Evolutionary conservation across 1,140 invertebrate species (phyloP).

Genomic region (Heterodera carotae): DNA sequence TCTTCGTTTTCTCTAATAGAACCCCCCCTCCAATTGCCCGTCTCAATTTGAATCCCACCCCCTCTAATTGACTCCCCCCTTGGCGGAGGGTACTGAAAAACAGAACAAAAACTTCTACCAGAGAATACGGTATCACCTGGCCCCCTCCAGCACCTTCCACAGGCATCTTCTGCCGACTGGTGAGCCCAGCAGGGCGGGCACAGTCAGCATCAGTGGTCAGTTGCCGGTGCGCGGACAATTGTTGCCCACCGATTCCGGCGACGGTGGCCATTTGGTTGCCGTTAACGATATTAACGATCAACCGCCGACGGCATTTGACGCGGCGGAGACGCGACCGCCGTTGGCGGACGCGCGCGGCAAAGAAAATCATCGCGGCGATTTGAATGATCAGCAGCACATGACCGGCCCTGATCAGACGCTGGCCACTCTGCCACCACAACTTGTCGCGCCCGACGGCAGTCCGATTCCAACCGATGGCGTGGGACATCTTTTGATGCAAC

Average conservation of each 20-base stretch:
- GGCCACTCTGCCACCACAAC: background rate
- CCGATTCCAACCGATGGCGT: constrained; percentile 37
- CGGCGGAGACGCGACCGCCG: background rate
- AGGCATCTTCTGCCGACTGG: constrained; percentile 43
- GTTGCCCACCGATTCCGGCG: constrained; percentile 48
- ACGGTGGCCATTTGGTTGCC: constrained; percentile 39
- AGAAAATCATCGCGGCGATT: too few relatives aligned
- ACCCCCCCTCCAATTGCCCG: too few relatives aligned
- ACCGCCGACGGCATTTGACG: constrained; percentile 30
- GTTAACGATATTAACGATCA: background rate
- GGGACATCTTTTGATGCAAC: constrained; percentile 29
- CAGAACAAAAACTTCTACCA: too few relatives aligned
- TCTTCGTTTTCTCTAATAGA: too few relatives aligned
- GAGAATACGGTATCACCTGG: too few relatives aligned
- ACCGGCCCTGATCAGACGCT: constrained; percentile 17
- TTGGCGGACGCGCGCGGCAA: constrained; percentile 12
- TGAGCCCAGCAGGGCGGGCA: too few relatives aligned
- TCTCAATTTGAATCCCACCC: too few relatives aligned
- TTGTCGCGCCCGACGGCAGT: constrained; percentile 35
- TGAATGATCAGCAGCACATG: background rate
- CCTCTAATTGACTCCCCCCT: too few relatives aligned
- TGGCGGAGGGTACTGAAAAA: too few relatives aligned
- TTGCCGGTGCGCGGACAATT: constrained; percentile 35
- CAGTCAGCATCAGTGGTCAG: too few relatives aligned
- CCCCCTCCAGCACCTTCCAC: background rate